These are phyloP conservation scores for Crotalus tigris DNA, from an alignment of 2,113 vertebrate species.

Conservation along the genomic window DNA sequence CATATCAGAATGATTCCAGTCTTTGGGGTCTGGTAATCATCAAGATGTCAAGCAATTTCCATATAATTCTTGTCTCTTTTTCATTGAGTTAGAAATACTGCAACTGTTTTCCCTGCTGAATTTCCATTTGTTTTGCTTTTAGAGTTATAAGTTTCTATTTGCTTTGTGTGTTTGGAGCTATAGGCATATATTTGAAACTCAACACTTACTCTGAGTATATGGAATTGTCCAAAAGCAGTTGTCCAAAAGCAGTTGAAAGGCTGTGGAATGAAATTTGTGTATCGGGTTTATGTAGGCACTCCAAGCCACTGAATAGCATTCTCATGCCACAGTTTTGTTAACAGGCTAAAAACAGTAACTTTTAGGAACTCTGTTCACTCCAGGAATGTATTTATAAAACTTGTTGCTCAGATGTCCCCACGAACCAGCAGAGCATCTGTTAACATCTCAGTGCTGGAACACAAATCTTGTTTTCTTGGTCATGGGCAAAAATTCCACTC, in stretches of 20 bases:
- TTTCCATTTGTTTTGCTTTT: background rate
- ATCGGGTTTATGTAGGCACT: background rate
- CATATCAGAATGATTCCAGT: conserved; percentile 23
- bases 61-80: background rate
- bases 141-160: background rate
- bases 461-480: conserved; percentile 7
- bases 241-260: background rate
- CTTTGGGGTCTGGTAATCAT: conserved; percentile 15
- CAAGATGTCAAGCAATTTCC: conserved; percentile 29
- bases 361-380: background rate
- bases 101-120: conserved; percentile 28
- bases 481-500: conserved; percentile 14
- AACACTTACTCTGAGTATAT: background rate
- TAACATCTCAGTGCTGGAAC: conserved; percentile 9
- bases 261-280: background rate
- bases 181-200: background rate
- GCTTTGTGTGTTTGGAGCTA: background rate
- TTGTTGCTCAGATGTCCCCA: background rate
- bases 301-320: background rate
- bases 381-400: conserved; percentile 1
- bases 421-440: background rate
- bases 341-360: background rate
- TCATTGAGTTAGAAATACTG: background rate
- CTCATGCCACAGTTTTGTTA: background rate
- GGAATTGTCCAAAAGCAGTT: background rate